These are phyloP conservation scores for Scaptomyza pallida DNA, from an alignment of 1,140 invertebrate genomes.

Conservation along the genomic window DNA sequence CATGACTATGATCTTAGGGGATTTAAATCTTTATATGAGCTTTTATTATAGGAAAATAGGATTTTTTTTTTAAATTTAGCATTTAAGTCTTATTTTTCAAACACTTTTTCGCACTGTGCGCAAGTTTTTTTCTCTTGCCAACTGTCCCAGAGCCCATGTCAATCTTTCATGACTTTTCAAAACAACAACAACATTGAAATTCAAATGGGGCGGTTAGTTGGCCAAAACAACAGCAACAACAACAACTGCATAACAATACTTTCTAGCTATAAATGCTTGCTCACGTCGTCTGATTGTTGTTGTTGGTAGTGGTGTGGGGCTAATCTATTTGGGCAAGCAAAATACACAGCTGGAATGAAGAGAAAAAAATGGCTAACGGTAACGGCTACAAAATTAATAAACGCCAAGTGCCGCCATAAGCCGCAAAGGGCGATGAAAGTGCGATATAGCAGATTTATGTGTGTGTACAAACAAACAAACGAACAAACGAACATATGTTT, in stretches of 20 bases:
- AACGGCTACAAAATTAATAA: conserved; percentile 71
- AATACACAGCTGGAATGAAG: background rate
- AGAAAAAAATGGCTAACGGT: conserved; percentile 37
- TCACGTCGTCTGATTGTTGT: conserved; percentile 44
- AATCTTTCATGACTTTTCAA: conserved; percentile 23
- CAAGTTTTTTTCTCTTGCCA: conserved; percentile 4
- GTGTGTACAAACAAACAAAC: conserved; percentile 4
- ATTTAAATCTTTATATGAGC: no score
- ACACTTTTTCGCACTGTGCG: conserved; percentile 18
- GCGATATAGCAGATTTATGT: conserved; percentile 54
- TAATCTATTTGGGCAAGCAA: conserved; percentile 40
- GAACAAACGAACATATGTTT: background rate
- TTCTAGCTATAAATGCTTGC: conserved; percentile 70
- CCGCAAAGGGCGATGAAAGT: conserved; percentile 67
- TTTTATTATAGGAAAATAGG: no score
- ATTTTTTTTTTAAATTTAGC: no score
- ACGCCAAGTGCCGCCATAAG: conserved; percentile 63
- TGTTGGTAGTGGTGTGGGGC: background rate
- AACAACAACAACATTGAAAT: conserved; percentile 39
- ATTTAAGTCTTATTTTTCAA: background rate
- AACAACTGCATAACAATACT: conserved; percentile 53
- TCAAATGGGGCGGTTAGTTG: conserved; percentile 74
- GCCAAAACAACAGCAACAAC: conserved; percentile 3
- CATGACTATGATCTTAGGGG: no score
- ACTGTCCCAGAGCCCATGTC: conserved; percentile 24